Evolutionary conservation across 2,113 vertebrate genomes (phyloP).

Genomic region (Alligator sinensis): DNA sequence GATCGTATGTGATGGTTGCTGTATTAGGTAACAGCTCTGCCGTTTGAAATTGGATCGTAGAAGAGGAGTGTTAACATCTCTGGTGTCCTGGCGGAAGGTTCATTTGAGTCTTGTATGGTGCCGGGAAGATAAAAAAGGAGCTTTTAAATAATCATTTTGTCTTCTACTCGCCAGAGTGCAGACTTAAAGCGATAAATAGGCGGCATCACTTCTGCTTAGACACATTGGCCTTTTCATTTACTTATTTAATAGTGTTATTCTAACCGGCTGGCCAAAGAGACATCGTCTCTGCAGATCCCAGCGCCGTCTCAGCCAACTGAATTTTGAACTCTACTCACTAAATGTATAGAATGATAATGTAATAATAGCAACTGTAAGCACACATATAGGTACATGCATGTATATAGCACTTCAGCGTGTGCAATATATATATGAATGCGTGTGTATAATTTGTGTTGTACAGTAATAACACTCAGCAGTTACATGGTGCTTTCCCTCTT

Average conservation of each 20-base stretch:
- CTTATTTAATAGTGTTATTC: conserved; percentile 19
- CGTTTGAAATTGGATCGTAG: conserved; percentile 52
- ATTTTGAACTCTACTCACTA: background rate
- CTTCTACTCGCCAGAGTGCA: conserved; percentile 30
- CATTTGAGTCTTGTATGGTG: background rate
- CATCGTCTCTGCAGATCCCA: background rate
- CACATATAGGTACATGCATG: background rate
- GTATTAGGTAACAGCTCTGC: conserved; percentile 52
- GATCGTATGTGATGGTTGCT: conserved; percentile 35
- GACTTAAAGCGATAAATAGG: conserved; percentile 63
- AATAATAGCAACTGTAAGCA: background rate
- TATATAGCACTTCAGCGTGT: background rate
- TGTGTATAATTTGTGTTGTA: rapidly evolving
- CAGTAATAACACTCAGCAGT: background rate
- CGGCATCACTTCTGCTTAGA: conserved; percentile 57
- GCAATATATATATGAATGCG: background rate
- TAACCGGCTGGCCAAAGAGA: background rate
- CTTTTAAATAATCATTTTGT: conserved; percentile 78
- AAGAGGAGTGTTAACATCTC: conserved; percentile 22
- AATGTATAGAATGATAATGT: background rate
- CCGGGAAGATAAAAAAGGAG: conserved; percentile 55
- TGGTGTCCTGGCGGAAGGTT: conserved; percentile 21
- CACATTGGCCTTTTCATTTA: conserved; percentile 18
- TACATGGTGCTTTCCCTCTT: background rate
- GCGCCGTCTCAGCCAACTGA: rapidly evolving